A percentile compares a stretch with the other conserved stretches of the same genome.
Conservation (phyloP, 2,113 vertebrate species). For the Neodon shergylaensis region DNA sequence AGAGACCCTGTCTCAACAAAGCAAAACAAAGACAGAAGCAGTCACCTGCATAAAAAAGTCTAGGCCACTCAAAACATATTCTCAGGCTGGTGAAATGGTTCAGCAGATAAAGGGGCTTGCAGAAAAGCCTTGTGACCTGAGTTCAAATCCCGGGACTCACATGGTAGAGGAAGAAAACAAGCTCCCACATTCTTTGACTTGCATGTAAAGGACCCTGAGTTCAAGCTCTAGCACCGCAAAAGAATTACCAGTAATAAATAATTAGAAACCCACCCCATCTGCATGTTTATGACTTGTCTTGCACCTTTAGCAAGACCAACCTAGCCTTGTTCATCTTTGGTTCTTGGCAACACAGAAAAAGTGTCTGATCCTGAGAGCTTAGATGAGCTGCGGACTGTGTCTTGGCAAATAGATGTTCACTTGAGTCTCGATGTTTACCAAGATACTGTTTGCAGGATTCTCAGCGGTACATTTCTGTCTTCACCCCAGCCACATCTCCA, state of each 20-base stretch:
- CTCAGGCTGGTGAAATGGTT: too few species aligned
- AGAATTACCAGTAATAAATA: background rate
- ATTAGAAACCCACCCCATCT: background rate
- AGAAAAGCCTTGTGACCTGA: background rate
- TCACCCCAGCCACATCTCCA: background rate
- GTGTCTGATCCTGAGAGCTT: background rate
- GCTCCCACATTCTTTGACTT: background rate
- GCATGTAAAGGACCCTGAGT: background rate
- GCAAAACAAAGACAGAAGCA: background rate
- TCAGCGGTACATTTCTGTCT: background rate
- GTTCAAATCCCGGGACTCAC: background rate
- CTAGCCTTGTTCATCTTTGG: background rate
- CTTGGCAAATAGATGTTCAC: background rate
- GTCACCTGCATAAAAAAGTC: background rate
- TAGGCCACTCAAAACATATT: background rate
- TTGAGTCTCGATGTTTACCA: background rate
- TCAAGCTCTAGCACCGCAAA: background rate
- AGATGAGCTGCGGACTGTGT: background rate
- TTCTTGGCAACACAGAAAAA: background rate
- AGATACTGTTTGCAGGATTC: background rate
- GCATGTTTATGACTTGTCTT: background rate
- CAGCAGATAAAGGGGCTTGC: background rate
- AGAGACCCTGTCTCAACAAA: background rate
- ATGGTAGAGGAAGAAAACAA: background rate
- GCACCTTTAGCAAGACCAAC: constrained; percentile 8